Base-by-base conservation (phyloP, 2,797 vertebrate species). In the Catostomus latipinnis region DNA sequence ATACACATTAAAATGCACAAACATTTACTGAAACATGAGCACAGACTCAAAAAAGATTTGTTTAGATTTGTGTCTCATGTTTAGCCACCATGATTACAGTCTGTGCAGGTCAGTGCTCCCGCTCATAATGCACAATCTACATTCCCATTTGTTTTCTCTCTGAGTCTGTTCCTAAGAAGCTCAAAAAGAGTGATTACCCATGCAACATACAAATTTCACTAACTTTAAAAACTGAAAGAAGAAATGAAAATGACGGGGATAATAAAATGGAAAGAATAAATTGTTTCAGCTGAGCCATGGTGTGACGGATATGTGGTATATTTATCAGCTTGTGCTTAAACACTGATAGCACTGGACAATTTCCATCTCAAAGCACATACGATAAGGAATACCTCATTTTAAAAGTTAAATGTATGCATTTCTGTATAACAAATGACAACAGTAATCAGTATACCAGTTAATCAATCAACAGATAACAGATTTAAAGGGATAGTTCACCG, bases 171-270 rank as follows among this genome's bases (percentile, higher is more conserved):
- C 46, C 49, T 13, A 53, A 71, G 57, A 57, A 74, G 57, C 71
- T 76, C 68, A 69, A 62, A 75, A 62, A 46, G 62, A 53, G 49
- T 50, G 68, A 76, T 68, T 83, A 52, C 43, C 34, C 54, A 78
- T 48, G 74, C 68, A 77, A 86, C 77, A 34, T 34, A 89, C 81
- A 88, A 82, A 82, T 53, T 82, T 80, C 67, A 68, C 84, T 84
- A 57, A 84, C 73, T 80, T 34, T 34, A 34, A 34, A 34, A 34
- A 34, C 1, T 90, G 56, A 56, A 75, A 66, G 46, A 63, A 43
- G 71, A 52, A 81, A 66, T 71, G 46, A 73, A 34, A 76, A 62
- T 46, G 13, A 69, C 1, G 22, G 76, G 76, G 13, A 6, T 11
- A 45, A 49, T 71, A n/a, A 8, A 49, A 60, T 7, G 8, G n/a